Base-by-base conservation (phyloP, 2,888 invertebrate species). In the Caenorhabditis macrosperma region DNA sequence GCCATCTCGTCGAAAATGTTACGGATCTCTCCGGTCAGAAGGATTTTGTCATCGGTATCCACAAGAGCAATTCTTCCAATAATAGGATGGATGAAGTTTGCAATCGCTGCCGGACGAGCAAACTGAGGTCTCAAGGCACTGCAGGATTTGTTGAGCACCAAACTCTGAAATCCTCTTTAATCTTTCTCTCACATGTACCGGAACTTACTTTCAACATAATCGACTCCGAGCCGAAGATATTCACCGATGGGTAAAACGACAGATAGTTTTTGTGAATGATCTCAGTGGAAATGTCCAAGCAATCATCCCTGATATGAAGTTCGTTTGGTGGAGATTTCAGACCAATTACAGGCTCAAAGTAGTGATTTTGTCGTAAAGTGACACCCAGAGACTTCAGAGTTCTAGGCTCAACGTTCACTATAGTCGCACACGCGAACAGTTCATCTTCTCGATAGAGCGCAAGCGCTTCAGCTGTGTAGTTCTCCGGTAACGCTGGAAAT, bases 271-370 rank as follows among this genome's bases (percentile, higher is more conserved):
- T 71, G 50, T 86, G 85, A 24, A 84, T 52, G 17, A 80, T 76
- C 72, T 86, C 86, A 0, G 86, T 85, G 0, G 86, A 82, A 55
- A 83, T 78, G 50, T 86, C 86, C 35, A 86, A 66, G 46, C 86
- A 86, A 69, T 86, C 86, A 74, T 86, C 86, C 38, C 86, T 66
- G 41, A 80, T 72, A 17, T 78, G 78, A 28, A 80, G 38, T 48
- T 80, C 67, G 28, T 63, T 55, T 17, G 79, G 82, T 20, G 64
- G 52, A 0, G 52, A 57, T 1, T 60, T 46, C 44, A 69, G n/a
- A 15, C 74, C 66, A 48, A 55, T 61, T 0, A 78, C 78, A 7
- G 82, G 74, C 38, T 77, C 77, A 52, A 78, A 82, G 26, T 75
- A 79, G 30, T 82, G 82, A 24, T 76, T 75, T 60, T 82, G 78